Conservation (phyloP, 2,113 vertebrate genomes). For the Malurus alboscapulatus region DNA sequence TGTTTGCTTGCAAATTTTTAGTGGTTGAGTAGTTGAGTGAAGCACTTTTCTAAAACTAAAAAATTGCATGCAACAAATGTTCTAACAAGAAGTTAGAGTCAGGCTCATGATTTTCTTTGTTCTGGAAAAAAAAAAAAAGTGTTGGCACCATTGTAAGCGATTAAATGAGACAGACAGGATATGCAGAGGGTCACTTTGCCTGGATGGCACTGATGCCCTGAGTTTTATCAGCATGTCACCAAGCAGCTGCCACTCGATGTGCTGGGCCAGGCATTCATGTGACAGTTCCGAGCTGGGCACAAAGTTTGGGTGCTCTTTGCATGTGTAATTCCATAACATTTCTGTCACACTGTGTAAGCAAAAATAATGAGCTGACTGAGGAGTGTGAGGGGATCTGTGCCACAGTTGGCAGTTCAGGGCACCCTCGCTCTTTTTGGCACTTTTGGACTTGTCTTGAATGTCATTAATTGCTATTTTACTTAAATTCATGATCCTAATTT, state of each 20-base stretch:
- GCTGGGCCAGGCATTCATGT: not conserved
- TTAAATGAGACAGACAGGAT: not conserved
- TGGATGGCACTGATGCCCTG: not conserved
- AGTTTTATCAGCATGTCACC: constrained; percentile 30
- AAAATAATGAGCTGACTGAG: constrained; percentile 37
- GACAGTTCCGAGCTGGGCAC: constrained; percentile 17
- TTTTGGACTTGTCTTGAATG: not conserved
- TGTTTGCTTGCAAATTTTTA: not conserved
- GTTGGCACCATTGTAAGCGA: not conserved
- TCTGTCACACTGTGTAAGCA: constrained; percentile 36
- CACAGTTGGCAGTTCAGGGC: not conserved
- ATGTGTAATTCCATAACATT: constrained; percentile 20
- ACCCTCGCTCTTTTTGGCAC: not conserved
- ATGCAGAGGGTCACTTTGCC: not conserved
- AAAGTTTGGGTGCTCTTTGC: constrained; percentile 23
- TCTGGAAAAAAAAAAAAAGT: not conserved
- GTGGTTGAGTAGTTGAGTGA: not conserved
- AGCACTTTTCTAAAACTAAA: not conserved
- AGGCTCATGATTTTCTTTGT: not conserved
- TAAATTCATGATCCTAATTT: not conserved
- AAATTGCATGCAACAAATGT: not conserved
- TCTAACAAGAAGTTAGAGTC: not conserved
- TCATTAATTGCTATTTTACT: not conserved
- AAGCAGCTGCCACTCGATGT: constrained; percentile 9
- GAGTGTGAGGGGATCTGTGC: not conserved